A percentile compares a stretch with the other conserved stretches of the same genome.
These are phyloP conservation scores for Castor canadensis DNA, from an alignment of 2,113 vertebrate genomes.

Conservation along the genomic window DNA sequence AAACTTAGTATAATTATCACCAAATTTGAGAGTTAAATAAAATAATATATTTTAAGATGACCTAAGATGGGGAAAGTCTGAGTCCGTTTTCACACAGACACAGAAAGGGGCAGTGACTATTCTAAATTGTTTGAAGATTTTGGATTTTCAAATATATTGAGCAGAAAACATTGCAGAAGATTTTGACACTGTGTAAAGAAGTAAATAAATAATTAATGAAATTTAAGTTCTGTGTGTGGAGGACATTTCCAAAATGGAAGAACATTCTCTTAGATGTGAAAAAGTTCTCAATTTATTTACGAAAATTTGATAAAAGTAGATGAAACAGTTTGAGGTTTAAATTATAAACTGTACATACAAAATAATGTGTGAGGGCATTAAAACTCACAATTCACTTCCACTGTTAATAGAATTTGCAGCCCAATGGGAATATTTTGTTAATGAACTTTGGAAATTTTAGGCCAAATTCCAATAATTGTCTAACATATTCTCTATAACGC, in stretches of 20 bases:
- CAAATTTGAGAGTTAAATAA: conserved; percentile 75
- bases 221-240: not conserved
- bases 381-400: not conserved
- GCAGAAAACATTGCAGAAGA: no score
- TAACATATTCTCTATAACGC: not conserved
- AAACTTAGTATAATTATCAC: conserved; percentile 82
- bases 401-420: not conserved
- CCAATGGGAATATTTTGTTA: not conserved
- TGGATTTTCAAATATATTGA: not conserved
- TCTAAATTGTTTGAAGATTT: not conserved
- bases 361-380: accelerated
- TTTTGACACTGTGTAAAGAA: not conserved
- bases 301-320: not conserved
- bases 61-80: no score
- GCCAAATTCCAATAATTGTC: not conserved
- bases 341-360: not conserved
- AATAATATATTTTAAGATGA: no score
- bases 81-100: not conserved
- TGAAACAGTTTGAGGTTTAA: not conserved
- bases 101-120: not conserved
- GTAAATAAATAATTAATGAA: not conserved
- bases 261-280: not conserved
- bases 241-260: not conserved
- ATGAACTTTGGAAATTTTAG: not conserved
- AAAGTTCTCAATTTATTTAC: not conserved